Percentiles rank a stretch among this genome's conserved stretches.
These are phyloP conservation scores for Xenopus tropicalis DNA, from an alignment of 2,113 vertebrate species.

Conservation along the genomic window DNA sequence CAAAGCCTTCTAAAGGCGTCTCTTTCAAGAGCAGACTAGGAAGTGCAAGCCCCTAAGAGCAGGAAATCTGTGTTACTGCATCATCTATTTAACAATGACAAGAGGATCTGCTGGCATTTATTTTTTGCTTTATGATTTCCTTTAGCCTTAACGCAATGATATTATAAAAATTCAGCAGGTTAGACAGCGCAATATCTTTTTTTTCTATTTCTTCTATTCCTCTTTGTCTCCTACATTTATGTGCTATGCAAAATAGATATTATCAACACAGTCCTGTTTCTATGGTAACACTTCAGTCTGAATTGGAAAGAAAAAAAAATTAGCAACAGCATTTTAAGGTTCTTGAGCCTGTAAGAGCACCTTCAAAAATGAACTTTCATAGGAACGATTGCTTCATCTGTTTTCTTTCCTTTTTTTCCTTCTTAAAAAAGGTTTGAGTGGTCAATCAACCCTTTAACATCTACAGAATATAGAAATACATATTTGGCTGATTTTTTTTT, in stretches of 20 bases:
- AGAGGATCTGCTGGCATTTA: slow-evolving; percentile 54
- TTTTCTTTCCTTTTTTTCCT: slow-evolving; percentile 58
- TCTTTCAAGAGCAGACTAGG: slow-evolving; percentile 54
- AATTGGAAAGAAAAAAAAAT: slow-evolving; percentile 65
- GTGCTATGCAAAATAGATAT: slow-evolving; percentile 46
- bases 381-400: slow-evolving; percentile 58
- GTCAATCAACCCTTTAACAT: slow-evolving; percentile 42
- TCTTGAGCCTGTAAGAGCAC: slow-evolving; percentile 64
- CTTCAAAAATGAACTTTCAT: slow-evolving; percentile 58
- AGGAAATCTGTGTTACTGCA: slow-evolving; percentile 50
- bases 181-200: slow-evolving; percentile 47
- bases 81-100: slow-evolving; percentile 48
- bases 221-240: slow-evolving; percentile 34
- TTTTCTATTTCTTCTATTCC: slow-evolving; percentile 48
- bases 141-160: slow-evolving; percentile 65
- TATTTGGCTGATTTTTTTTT: slow-evolving; percentile 24
- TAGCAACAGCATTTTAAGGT: slow-evolving; percentile 72
- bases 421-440: slow-evolving; percentile 72
- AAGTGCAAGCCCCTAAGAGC: slow-evolving; percentile 53
- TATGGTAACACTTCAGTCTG: slow-evolving; percentile 79
- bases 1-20: slow-evolving; percentile 59
- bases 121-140: slow-evolving; percentile 58
- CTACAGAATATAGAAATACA: neutral
- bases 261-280: slow-evolving; percentile 67
- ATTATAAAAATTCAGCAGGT: slow-evolving; percentile 59